These are phyloP conservation scores for Struthidea cinerea DNA, from an alignment of 2,113 vertebrate species.

Conservation along the genomic window DNA sequence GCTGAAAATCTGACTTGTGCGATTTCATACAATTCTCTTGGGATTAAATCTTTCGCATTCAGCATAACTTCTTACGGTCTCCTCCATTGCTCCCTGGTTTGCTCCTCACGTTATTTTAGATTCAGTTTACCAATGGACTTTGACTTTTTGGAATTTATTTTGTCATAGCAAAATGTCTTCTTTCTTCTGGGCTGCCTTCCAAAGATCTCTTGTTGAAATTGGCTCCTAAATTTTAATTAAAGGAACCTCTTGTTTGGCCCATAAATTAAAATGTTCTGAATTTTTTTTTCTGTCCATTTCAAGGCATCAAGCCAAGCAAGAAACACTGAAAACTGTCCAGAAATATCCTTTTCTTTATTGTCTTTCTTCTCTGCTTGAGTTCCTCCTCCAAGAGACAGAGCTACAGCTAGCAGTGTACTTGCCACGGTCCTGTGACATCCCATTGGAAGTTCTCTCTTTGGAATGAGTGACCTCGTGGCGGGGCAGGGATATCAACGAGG, in stretches of 20 bases:
- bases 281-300: neutral
- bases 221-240: slow-evolving; percentile 71
- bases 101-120: neutral
- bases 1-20: neutral
- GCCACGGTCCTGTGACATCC: neutral
- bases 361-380: neutral
- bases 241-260: slow-evolving; percentile 37
- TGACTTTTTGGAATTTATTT: slow-evolving; percentile 49
- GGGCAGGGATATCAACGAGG: neutral
- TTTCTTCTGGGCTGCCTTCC: slow-evolving; percentile 54
- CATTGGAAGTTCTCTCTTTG: neutral
- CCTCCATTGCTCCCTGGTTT: neutral
- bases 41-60: neutral
- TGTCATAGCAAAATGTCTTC: slow-evolving; percentile 36
- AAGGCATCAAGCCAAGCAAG: slow-evolving; percentile 35
- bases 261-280: slow-evolving; percentile 63
- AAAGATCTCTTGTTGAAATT: slow-evolving; percentile 15
- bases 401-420: neutral
- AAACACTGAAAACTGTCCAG: neutral
- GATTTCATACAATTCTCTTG: neutral
- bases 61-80: neutral
- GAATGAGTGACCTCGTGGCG: neutral
- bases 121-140: slow-evolving; percentile 18
- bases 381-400: neutral
- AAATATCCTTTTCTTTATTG: neutral